Conservation (phyloP, 2,888 invertebrate species). For the Spisula subtruncata region DNA sequence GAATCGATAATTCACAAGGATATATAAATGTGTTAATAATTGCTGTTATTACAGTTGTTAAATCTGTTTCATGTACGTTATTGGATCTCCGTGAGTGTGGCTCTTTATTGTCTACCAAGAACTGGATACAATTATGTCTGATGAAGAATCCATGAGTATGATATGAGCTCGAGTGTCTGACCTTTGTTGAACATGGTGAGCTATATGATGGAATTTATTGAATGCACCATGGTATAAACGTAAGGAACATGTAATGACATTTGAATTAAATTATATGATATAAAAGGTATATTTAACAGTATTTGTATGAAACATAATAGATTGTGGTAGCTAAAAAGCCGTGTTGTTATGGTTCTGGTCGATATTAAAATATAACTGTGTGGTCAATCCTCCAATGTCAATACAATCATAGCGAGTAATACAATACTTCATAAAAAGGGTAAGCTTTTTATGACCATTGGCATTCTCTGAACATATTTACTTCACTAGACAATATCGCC, state of each 20-base stretch:
- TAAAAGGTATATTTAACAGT: background rate
- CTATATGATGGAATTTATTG: background rate
- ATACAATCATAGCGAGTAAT: no score
- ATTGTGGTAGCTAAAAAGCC: no score
- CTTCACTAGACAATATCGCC: no score
- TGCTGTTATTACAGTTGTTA: background rate
- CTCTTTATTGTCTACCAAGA: background rate
- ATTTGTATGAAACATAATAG: no score
- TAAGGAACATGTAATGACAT: no score
- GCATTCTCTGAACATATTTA: no score
- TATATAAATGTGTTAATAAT: slow-evolving; percentile 20
- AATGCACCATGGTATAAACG: background rate
- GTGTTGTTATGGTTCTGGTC: no score
- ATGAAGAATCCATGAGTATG: background rate
- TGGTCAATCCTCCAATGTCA: no score
- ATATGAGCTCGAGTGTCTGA: background rate
- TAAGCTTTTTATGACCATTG: no score
- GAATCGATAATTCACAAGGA: background rate
- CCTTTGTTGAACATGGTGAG: background rate
- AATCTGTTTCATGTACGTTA: background rate
- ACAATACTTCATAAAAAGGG: no score
- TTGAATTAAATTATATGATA: no score
- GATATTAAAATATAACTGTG: no score
- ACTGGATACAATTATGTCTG: background rate
- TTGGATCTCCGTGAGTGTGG: background rate